These are phyloP conservation scores for Phrynosoma blainvillii DNA, from an alignment of 2,113 vertebrate genomes.

Conservation along the genomic window DNA sequence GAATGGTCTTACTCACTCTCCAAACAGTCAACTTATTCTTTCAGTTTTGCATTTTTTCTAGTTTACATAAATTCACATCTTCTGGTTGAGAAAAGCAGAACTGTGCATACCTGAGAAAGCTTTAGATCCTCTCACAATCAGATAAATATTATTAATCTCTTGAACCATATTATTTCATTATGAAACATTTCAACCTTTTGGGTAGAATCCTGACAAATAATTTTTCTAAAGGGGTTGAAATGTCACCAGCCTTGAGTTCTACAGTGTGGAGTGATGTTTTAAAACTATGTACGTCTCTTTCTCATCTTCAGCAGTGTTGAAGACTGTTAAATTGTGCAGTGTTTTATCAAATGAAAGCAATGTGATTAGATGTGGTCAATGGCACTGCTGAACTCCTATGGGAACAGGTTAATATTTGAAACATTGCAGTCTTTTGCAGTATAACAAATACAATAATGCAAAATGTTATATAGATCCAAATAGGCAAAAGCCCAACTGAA, in stretches of 20 bases:
- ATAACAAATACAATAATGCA: not conserved
- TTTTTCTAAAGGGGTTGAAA: not conserved
- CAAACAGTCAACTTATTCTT: not conserved
- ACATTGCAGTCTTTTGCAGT: too few species aligned
- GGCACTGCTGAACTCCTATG: not conserved
- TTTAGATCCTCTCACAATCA: not conserved
- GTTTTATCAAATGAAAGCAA: not conserved
- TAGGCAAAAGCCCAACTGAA: not conserved
- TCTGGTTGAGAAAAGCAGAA: not conserved
- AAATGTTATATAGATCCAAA: not conserved
- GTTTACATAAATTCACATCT: fast-evolving
- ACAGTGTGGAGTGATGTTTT: not conserved
- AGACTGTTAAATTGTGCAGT: not conserved
- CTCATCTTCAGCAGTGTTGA: not conserved
- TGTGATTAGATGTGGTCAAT: not conserved
- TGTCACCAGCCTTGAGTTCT: not conserved
- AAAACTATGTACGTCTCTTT: not conserved
- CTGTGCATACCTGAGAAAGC: not conserved
- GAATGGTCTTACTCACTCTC: not conserved
- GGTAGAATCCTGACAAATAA: too few species aligned
- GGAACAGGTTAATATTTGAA: too few species aligned
- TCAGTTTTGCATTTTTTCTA: not conserved
- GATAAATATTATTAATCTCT: too few species aligned
- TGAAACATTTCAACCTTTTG: too few species aligned
- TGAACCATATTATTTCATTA: too few species aligned